phyloP scores from a whole-genome alignment of 1,140 invertebrate genomes.

The Cotesia typhae region DNA sequence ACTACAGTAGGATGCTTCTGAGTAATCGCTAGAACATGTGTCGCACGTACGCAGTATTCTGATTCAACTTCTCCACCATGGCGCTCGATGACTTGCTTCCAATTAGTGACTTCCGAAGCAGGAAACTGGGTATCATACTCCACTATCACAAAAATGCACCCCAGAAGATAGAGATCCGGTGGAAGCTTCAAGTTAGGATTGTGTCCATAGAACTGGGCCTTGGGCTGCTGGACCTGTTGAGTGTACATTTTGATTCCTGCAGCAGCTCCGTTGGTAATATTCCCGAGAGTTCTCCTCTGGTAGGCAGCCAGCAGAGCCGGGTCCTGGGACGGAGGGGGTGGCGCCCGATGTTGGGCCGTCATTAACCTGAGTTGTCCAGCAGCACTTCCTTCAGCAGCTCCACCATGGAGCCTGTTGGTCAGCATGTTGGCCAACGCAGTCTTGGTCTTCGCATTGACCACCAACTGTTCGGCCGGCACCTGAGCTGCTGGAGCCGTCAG shows the following conservation, averaged over 20 bases:
- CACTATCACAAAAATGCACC: constrained; percentile 90
- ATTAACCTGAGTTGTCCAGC: constrained; percentile 79
- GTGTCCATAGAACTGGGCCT: constrained; percentile 84
- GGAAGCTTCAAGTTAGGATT: constrained; percentile 87
- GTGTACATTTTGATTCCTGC: constrained; percentile 65
- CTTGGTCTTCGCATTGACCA: constrained; percentile 91
- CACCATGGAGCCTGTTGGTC: constrained; percentile 82
- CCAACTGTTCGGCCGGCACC: constrained; percentile 63
- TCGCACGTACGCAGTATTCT: constrained; percentile 84
- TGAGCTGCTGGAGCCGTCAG: constrained; percentile 54
- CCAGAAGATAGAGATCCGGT: constrained; percentile 86
- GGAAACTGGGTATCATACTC: constrained; percentile 72
- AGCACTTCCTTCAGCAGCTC: constrained; percentile 69
- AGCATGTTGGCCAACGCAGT: constrained; percentile 95
- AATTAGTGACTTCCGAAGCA: constrained; percentile 72
- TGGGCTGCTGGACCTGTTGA: constrained; percentile 65
- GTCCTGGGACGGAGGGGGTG: constrained; percentile 64
- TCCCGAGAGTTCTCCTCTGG: constrained; percentile 63
- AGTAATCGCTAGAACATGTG: constrained; percentile 90
- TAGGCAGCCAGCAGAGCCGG: constrained; percentile 60
- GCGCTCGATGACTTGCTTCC: constrained; percentile 84
- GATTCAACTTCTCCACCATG: constrained; percentile 90
- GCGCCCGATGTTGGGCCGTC: constrained; percentile 79
- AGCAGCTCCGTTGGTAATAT: constrained; percentile 64
- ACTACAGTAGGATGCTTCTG: constrained; percentile 89